phyloP scores from a whole-genome alignment of 2,113 vertebrate species.

The Rafetus swinhoei region DNA sequence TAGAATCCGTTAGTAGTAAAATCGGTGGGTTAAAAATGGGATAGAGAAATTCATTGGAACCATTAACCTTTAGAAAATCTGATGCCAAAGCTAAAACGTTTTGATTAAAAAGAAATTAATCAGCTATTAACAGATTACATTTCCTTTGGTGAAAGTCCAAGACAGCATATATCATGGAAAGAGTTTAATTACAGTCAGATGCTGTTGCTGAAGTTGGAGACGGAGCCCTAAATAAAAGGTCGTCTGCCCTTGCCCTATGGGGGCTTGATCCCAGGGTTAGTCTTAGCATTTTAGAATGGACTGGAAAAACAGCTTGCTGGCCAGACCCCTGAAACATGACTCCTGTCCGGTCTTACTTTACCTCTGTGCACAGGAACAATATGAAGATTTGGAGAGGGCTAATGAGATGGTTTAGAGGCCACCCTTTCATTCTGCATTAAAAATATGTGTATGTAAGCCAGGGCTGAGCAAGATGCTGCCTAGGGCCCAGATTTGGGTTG shows the following conservation, averaged over 20 bases:
- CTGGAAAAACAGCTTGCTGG: neutral
- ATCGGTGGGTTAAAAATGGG: neutral
- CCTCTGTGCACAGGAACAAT: rapidly evolving
- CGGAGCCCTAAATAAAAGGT: neutral
- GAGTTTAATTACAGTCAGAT: neutral
- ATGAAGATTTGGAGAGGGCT: neutral
- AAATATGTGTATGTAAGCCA: neutral
- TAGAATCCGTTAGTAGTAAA: neutral
- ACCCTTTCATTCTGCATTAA: neutral
- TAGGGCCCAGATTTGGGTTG: no score
- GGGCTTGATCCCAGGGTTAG: neutral
- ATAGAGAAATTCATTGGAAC: neutral
- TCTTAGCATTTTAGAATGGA: neutral
- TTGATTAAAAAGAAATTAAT: neutral
- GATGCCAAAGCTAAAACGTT: neutral
- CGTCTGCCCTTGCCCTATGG: neutral
- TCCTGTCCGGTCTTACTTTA: neutral
- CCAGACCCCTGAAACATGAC: neutral
- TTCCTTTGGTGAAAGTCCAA: neutral
- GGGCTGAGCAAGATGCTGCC: no score
- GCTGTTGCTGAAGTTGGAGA: neutral
- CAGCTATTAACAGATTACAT: neutral
- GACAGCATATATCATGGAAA: neutral
- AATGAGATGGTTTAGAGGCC: neutral
- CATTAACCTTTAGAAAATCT: neutral